These are phyloP conservation scores for Eurytoma californica DNA, from an alignment of 2,888 invertebrate species.

Conservation along the genomic window DNA sequence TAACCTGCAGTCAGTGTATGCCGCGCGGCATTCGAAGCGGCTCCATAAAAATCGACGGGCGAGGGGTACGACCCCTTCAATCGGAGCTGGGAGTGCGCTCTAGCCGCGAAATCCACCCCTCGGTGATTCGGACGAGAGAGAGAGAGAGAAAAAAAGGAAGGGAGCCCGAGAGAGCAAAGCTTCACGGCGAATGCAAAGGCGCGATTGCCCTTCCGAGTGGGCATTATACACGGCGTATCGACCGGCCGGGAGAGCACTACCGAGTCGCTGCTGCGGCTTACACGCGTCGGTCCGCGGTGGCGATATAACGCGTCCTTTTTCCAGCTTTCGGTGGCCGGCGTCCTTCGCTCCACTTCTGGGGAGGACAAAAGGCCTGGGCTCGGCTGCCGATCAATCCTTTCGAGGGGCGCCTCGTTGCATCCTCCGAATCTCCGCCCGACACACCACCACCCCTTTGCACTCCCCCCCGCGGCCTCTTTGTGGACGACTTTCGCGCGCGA, in stretches of 20 bases:
- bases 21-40: too few relatives aligned
- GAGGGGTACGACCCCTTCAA: too few relatives aligned
- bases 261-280: background rate
- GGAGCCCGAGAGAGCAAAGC: background rate
- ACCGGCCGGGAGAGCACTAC: background rate
- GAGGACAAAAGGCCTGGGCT: too few relatives aligned
- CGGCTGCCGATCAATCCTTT: too few relatives aligned
- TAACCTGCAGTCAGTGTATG: too few relatives aligned
- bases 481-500: background rate
- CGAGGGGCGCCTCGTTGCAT: too few relatives aligned
- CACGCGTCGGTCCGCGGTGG: background rate
- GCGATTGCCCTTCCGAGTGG: too few relatives aligned
- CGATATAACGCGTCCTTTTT: background rate
- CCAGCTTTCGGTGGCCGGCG: slow-evolving; percentile 2
- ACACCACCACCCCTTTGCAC: background rate
- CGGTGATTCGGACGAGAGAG: too few relatives aligned
- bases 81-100: too few relatives aligned
- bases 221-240: too few relatives aligned
- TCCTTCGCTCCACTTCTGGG: slow-evolving; percentile 24
- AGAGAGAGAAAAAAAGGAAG: background rate
- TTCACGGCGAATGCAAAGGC: slow-evolving; percentile 6
- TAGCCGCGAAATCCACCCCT: too few relatives aligned
- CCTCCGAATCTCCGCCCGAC: background rate
- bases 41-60: too few relatives aligned
- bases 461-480: background rate